Percentiles rank a stretch among this genome's conserved stretches.
Evolutionary conservation across 2,888 invertebrate species (phyloP).

Genomic region (Scaptomyza caliginosa): DNA sequence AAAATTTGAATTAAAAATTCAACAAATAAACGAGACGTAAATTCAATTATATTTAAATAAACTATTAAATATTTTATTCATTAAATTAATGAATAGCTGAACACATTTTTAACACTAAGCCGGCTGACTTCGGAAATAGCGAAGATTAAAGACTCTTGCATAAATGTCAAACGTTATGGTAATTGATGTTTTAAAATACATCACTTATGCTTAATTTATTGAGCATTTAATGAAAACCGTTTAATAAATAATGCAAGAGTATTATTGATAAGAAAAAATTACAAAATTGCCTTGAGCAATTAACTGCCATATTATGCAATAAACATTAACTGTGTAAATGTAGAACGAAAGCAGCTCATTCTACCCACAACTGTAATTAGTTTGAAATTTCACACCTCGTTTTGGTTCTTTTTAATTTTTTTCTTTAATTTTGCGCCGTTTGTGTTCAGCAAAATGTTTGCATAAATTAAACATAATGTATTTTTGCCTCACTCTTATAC

Average conservation of each 20-base stretch:
- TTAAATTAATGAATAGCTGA: slow-evolving; percentile 50
- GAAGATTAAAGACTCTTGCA: slow-evolving; percentile 17
- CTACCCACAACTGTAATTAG: slow-evolving; percentile 21
- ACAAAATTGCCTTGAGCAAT: slow-evolving; percentile 36
- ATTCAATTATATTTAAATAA: slow-evolving; percentile 46
- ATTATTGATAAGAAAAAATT: slow-evolving; percentile 14
- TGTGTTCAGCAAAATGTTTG: slow-evolving; percentile 63
- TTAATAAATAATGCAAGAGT: slow-evolving; percentile 18
- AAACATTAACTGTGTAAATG: slow-evolving; percentile 41
- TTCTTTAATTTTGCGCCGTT: slow-evolving; percentile 48
- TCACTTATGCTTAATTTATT: neutral
- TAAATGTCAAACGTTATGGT: too few relatives aligned
- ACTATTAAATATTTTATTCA: slow-evolving; percentile 38
- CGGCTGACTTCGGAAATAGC: neutral
- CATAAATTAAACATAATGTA: slow-evolving; percentile 49
- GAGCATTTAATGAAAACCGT: neutral
- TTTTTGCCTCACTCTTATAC: slow-evolving; percentile 16
- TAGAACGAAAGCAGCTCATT: slow-evolving; percentile 30
- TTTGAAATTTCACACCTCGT: slow-evolving; percentile 25
- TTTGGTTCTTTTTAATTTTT: neutral
- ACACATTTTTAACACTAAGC: slow-evolving; percentile 1
- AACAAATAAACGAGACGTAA: slow-evolving; percentile 25
- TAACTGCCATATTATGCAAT: slow-evolving; percentile 70
- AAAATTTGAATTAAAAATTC: slow-evolving; percentile 42
- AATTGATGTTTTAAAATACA: too few relatives aligned